Evolutionary conservation across 1,140 invertebrate genomes (phyloP).

Genomic region (Ceratina australensis): DNA sequence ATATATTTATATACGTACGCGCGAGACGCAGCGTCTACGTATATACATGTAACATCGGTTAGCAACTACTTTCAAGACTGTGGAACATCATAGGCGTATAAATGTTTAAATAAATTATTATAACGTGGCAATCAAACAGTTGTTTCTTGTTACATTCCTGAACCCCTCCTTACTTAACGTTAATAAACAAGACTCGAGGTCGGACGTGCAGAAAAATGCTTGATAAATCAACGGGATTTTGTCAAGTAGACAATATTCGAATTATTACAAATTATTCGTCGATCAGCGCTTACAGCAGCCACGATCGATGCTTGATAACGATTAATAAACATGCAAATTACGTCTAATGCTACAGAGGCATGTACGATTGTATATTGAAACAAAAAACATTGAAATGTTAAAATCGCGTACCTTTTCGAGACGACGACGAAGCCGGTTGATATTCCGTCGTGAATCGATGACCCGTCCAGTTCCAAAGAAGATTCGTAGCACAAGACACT

Average conservation of each 20-base stretch:
- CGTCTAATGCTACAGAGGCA: not conserved
- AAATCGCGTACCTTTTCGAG: not conserved
- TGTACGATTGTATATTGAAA: not conserved
- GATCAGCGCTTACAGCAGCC: not conserved
- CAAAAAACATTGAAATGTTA: too few species aligned
- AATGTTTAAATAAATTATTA: slow-evolving; percentile 75
- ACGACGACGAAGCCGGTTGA: too few species aligned
- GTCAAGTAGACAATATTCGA: too few species aligned
- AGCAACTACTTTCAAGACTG: slow-evolving; percentile 71
- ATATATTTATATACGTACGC: slow-evolving; percentile 42
- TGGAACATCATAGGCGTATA: slow-evolving; percentile 73
- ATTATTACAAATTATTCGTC: not conserved
- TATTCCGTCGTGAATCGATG: too few species aligned
- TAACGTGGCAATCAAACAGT: slow-evolving; percentile 53
- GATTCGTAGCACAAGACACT: too few species aligned
- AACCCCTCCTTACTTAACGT: not conserved
- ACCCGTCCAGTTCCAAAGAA: too few species aligned
- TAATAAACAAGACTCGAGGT: too few species aligned
- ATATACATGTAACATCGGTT: slow-evolving; percentile 50
- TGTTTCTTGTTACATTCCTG: not conserved
- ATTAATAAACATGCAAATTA: not conserved
- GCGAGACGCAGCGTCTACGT: not conserved
- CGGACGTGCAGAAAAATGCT: too few species aligned
- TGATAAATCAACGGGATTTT: too few species aligned
- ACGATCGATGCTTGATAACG: not conserved